Evolutionary conservation across 1,140 invertebrate genomes (phyloP), one percentile per base, ranked within the genome.

Genomic region (Pissodes strobi): DNA sequence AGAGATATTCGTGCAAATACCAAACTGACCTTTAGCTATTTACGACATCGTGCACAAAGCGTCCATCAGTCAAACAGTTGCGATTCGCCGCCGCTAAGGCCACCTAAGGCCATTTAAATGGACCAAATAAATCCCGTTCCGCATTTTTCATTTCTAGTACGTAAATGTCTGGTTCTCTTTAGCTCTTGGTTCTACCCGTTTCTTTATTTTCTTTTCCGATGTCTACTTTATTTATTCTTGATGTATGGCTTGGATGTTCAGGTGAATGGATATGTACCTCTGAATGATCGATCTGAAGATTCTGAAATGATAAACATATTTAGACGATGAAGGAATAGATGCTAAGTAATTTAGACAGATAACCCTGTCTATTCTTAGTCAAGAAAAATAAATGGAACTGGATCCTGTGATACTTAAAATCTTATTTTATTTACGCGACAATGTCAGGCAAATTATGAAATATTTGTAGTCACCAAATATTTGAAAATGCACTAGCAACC

Each of bases 61-160:
- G 30, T 51, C 25, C 46, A 61, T 61, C 58, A 61, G 58, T 61
- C 58, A 61, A 61, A 51, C 58, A 51, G 58, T 51, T 61, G 58
- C 58, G 21, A 49, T n/a, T 22, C 46, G 58, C 58, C 58, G 48
- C 48, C 19, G 46, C 30, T 49, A 61, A 61, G 46, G 58, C 45
- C 58, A 51, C 46, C 46, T 51, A 61, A 61, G 56, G 56, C 41
- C 56, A 59, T 59, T 59, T 59, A 59, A 59, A 59, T 48, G 27
- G 56, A 59, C 56, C 56, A 46, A 59, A 59, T 59, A 59, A 59
- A 59, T 59, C 43, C 41, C 43, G 41, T 59, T 49, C n/a, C 12
- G 41, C 18, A 22, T 59, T 59, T 59, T 59, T 56, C n/a, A 27
- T 49, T 48, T 38, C 15, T 22, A 23, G 1, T 34, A 59, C 25